Conservation (phyloP, 2,888 invertebrate genomes). For the Gisinianus flammeolus region DNA sequence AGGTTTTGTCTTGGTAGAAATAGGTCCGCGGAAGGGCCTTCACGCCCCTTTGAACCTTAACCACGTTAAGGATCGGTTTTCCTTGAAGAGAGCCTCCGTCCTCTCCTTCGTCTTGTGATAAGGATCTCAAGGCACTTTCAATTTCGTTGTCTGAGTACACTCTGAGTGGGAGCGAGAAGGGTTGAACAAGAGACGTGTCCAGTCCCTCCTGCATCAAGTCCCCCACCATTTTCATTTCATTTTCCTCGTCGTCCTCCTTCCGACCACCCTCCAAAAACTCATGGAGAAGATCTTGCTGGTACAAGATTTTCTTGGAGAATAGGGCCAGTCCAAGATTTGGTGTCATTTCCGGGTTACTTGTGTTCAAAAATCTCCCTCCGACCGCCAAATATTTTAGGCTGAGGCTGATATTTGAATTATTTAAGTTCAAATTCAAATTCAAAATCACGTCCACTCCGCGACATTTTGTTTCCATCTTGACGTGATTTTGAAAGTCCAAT, state of each 20-base stretch:
- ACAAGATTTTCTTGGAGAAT: slow-evolving; percentile 94
- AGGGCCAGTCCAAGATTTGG: slow-evolving; percentile 88
- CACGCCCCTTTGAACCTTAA: too few relatives aligned
- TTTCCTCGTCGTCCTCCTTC: slow-evolving; percentile 76
- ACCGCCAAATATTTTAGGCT: slow-evolving; percentile 86
- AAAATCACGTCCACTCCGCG: slow-evolving; percentile 92
- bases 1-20: too few relatives aligned
- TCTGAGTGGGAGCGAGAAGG: too few relatives aligned
- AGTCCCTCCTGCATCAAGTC: too few relatives aligned
- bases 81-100: too few relatives aligned
- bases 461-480: slow-evolving; percentile 83
- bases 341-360: slow-evolving; percentile 94
- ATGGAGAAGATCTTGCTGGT: slow-evolving; percentile 96
- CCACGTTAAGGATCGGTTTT: too few relatives aligned
- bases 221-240: too few relatives aligned
- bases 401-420: slow-evolving; percentile 93
- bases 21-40: too few relatives aligned
- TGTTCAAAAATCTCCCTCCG: slow-evolving; percentile 95
- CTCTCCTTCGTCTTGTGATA: too few relatives aligned
- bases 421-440: slow-evolving; percentile 94
- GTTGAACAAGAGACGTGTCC: too few relatives aligned
- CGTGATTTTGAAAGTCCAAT: slow-evolving; percentile 88
- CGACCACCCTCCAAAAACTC: slow-evolving; percentile 79
- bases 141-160: too few relatives aligned
- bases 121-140: too few relatives aligned